A percentile compares a stretch with the other conserved stretches of the same genome.
These are phyloP conservation scores for Listronotus bonariensis DNA, from an alignment of 1,140 invertebrate species.

Conservation along the genomic window DNA sequence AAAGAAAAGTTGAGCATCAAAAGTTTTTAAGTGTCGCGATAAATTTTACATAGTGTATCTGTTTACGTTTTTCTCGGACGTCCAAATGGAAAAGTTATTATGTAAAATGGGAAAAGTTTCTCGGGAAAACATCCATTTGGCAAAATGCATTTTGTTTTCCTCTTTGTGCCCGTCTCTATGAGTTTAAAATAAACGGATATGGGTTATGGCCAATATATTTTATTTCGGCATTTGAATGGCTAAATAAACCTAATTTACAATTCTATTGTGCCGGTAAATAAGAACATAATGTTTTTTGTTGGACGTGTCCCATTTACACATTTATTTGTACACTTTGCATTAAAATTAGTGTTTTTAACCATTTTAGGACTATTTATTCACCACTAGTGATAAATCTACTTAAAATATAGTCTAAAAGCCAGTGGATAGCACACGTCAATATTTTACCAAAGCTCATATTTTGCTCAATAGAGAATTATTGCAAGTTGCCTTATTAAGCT, in stretches of 20 bases:
- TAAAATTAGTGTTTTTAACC: no score
- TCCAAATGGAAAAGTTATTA: slow-evolving; percentile 36
- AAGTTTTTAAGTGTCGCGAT: slow-evolving; percentile 30
- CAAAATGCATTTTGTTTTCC: slow-evolving; percentile 28
- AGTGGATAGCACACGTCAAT: no score
- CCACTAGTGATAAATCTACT: no score
- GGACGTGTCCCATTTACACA: no score
- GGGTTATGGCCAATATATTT: background rate
- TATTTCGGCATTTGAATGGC: background rate
- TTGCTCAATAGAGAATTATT: no score
- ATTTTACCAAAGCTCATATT: no score
- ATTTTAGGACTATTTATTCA: no score
- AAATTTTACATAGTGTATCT: slow-evolving; percentile 36
- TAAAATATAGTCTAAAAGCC: no score
- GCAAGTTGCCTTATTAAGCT: no score
- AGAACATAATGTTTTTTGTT: no score
- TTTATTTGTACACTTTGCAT: no score
- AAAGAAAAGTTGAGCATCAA: slow-evolving; percentile 22
- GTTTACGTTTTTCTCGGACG: slow-evolving; percentile 30
- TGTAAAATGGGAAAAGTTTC: slow-evolving; percentile 32
- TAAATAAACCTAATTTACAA: slow-evolving; percentile 30
- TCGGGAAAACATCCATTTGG: slow-evolving; percentile 19
- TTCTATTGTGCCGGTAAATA: no score
- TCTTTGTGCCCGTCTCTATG: slow-evolving; percentile 9
- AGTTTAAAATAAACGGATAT: slow-evolving; percentile 9